These are phyloP conservation scores for Charanyca ferruginea DNA, from an alignment of 2,888 invertebrate genomes.

Conservation along the genomic window DNA sequence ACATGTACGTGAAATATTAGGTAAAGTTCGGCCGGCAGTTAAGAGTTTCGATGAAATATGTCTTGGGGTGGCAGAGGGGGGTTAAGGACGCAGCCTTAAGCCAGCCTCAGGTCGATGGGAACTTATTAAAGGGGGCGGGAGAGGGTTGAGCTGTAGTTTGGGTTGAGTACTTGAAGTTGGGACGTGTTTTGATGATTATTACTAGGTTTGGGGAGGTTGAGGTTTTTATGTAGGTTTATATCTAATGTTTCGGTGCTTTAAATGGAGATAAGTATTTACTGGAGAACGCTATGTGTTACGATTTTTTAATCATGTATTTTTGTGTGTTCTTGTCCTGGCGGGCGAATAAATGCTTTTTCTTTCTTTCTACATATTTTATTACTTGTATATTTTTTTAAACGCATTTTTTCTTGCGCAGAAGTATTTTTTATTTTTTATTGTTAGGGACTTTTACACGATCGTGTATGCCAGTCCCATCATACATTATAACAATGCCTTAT, in stretches of 20 bases:
- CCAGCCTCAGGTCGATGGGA: conserved; percentile 79
- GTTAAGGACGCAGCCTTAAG: conserved; percentile 87
- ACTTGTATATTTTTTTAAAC: too few relatives aligned
- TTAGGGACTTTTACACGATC: too few relatives aligned
- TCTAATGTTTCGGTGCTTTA: conserved; percentile 21
- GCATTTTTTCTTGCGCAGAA: too few relatives aligned
- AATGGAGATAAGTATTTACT: conserved; percentile 24
- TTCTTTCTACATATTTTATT: too few relatives aligned
- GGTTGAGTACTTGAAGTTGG: conserved; percentile 36
- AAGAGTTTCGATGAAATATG: conserved; percentile 90
- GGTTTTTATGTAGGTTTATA: conserved; percentile 25
- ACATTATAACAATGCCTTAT: too few relatives aligned
- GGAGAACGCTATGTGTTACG: neutral
- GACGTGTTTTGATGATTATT: conserved; percentile 48
- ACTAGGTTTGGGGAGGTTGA: conserved; percentile 8
- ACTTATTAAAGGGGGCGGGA: conserved; percentile 81
- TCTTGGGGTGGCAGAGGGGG: conserved; percentile 82
- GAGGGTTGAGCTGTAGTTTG: conserved; percentile 47
- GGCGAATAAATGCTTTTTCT: too few relatives aligned
- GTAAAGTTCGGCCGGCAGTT: conserved; percentile 85
- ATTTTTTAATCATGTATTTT: too few relatives aligned
- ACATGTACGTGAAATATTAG: conserved; percentile 88
- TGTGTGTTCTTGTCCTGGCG: too few relatives aligned
- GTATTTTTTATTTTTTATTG: too few relatives aligned
- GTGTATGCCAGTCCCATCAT: too few relatives aligned